Base-by-base conservation (phyloP, 1,140 invertebrate species). In the Drosophila kanapiae region DNA sequence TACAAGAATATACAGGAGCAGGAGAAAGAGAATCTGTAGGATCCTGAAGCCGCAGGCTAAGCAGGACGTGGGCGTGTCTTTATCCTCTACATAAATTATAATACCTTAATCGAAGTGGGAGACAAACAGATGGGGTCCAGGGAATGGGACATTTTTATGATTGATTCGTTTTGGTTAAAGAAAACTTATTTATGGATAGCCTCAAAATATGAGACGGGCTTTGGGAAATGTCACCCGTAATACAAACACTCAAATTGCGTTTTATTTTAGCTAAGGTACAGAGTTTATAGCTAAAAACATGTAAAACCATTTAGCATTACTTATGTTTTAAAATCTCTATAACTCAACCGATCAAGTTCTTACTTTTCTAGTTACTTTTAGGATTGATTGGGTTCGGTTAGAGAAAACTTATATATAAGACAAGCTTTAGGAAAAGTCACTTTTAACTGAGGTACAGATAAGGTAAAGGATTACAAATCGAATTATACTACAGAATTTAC, bases 1-100 rank as follows among this genome's bases (percentile, higher is more conserved):
- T 67, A 54, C 38, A 27, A 38, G 31, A 51, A 57, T n/a, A 57
- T n/a, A 13, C 18, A 33, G n/a, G n/a, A 58, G 6, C 23, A 37
- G 31, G 23, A 57, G 27, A 13, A 56, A 27, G 49, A 11, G 27
- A 14, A 23, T 10, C 57, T 45, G 11, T 11, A 35, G 67, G 31
- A 33, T 42, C 27, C 53, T 13, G 16, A 2, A 59, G 53, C 56
- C 56, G 56, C 23, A 29, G 58, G 63, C 40, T 37, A 27, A 18
- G 31, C 47, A 51, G 62, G 43, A 68, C 27, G 60, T 64, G 45
- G 65, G 59, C 37, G 14, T 68, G 65, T 58, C 45, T 18, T 38
- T 54, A 45, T 40, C 33, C 63, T 9, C 63, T 33, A 45, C 47
- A 56, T 47, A 68, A 70, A 53, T 68, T 70, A 70, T 68, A 70